Evolutionary conservation across 2,888 invertebrate genomes (phyloP), one percentile per base, ranked within the genome.

Genomic region (Carpatolechia fugitivella): DNA sequence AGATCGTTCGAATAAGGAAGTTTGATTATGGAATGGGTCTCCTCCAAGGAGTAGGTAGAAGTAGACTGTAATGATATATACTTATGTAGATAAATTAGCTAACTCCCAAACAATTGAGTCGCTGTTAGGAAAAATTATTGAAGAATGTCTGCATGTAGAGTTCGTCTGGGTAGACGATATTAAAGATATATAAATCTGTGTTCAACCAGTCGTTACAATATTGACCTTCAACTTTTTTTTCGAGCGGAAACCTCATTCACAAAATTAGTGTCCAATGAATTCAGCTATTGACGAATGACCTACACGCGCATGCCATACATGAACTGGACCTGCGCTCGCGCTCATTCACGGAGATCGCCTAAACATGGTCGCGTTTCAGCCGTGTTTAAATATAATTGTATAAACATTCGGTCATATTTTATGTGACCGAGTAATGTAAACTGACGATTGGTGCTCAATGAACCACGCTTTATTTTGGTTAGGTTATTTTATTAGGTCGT

Each of bases 331-430:
- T 13, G 44, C 16, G 40, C 18, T 85, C 79, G 66, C 84, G 69
- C 62, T 76, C 87, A 87, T 86, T 86, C 78, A 85, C 65, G 68
- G 72, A 80, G 82, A 85, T 86, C 84, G 89, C 82, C 88, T 85
- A 87, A 89, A 88, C 88, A 88, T 59, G 64, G 54, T 86, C 86
- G 56, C 59, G 74, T 85, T 76, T 57, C 74, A 64, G 56, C 66
- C 69, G 60, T 83, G 81, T 83, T 83, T 74, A 79, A 76, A 68
- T 72, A 31, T 74, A 66, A 65, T 68, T 74, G 66, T 80, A 75
- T 82, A 85, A 85, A 85, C 85, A 85, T 63, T 64, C 58, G 66
- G 70, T 77, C 76, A 83, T 84, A 85, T 85, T 83, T 76, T 82
- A 84, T 85, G 82, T 61, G 69, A 61, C 70, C 81, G 81, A 76